A percentile compares a stretch with the other conserved stretches of the same genome.
These are phyloP conservation scores for Progne subis DNA, from an alignment of 2,113 vertebrate species.

Conservation along the genomic window DNA sequence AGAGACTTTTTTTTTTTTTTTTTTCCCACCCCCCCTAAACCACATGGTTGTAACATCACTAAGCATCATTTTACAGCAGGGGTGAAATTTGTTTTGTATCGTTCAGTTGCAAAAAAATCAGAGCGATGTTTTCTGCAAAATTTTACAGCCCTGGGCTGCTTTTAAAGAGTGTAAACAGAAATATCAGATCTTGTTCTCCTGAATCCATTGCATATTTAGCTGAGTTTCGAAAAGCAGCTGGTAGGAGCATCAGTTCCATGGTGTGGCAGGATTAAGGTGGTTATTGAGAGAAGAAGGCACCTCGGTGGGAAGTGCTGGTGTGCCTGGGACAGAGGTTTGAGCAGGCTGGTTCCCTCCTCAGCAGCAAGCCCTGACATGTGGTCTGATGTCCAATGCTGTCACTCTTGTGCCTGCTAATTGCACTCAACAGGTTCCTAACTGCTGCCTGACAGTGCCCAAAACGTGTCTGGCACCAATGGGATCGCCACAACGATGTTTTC, in stretches of 20 bases:
- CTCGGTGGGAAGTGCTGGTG: neutral
- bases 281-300: neutral
- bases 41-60: neutral
- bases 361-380: neutral
- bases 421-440: neutral
- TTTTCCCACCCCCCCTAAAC: neutral
- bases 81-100: neutral
- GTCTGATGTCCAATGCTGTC: neutral
- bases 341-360: neutral
- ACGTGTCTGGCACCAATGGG: neutral
- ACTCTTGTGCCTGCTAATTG: neutral
- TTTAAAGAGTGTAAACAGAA: neutral
- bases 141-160: neutral
- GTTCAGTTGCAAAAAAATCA: neutral
- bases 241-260: neutral
- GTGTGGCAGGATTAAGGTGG: neutral
- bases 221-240: neutral
- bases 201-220: neutral
- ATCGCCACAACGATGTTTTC: neutral
- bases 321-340: neutral
- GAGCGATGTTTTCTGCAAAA: neutral
- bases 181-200: neutral
- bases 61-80: neutral
- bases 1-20: neutral
- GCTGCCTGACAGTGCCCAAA: neutral